Conservation (phyloP, 2,113 vertebrate species). For the Brachionichthys hirsutus region DNA sequence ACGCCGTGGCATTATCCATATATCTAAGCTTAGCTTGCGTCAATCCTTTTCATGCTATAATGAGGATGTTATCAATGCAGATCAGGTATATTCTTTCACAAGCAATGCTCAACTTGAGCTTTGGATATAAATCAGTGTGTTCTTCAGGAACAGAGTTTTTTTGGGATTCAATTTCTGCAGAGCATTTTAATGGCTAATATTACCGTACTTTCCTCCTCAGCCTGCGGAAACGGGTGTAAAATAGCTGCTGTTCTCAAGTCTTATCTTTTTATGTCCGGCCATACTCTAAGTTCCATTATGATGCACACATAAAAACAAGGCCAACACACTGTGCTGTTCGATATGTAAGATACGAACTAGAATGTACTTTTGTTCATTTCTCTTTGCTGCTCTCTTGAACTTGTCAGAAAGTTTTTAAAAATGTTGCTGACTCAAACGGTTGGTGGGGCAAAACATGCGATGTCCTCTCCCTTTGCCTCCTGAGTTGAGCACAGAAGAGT, state of each 20-base stretch:
- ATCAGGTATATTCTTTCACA: constrained; percentile 41
- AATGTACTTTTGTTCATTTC: constrained; percentile 1
- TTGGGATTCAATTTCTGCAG: constrained; percentile 37
- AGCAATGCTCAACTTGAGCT: constrained; percentile 8
- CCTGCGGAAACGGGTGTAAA: neutral
- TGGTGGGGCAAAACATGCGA: neutral
- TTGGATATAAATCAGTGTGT: constrained; percentile 20
- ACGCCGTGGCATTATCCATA: constrained; percentile 8
- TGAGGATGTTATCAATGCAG: constrained; percentile 29
- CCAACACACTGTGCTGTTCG: constrained; percentile 2
- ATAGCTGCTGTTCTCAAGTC: neutral
- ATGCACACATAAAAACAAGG: constrained; percentile 6
- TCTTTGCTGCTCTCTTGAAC: constrained; percentile 22
- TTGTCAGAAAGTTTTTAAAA: constrained; percentile 14
- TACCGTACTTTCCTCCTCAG: neutral
- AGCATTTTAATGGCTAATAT: constrained; percentile 19
- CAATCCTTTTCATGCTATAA: constrained; percentile 28
- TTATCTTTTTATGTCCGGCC: neutral
- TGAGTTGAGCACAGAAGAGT: neutral
- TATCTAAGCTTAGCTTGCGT: constrained; percentile 26
- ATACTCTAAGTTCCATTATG: neutral
- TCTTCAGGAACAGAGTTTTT: constrained; percentile 26
- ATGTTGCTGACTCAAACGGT: constrained; percentile 35
- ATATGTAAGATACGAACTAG: neutral
- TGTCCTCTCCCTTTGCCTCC: constrained; percentile 5